These are phyloP conservation scores for Cassiopea andromeda DNA, from an alignment of 30 jellyfish, hydroid and myxozoan genomes.

Conservation along the genomic window DNA sequence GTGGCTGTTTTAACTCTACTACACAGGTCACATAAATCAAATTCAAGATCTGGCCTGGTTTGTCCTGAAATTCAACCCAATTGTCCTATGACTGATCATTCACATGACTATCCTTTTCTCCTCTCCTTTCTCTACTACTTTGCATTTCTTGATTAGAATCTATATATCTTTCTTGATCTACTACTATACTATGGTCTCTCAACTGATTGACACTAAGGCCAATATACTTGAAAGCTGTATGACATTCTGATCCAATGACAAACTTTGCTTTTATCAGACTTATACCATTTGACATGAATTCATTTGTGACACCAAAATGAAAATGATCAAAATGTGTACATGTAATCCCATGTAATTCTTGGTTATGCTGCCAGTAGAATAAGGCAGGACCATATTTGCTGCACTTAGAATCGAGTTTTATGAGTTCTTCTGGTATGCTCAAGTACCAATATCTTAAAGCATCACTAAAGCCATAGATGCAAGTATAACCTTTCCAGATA, in stretches of 20 bases:
- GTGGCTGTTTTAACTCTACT: slow-evolving; percentile 5
- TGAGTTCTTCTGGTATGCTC: not conserved
- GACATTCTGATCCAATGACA: not conserved
- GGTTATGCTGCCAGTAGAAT: not conserved
- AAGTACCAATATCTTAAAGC: not conserved
- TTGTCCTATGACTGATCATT: slow-evolving; percentile 32
- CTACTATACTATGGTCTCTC: not conserved
- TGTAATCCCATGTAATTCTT: not conserved
- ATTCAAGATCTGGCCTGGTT: slow-evolving; percentile 55
- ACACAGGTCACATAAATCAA: slow-evolving; percentile 34
- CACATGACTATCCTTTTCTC: not conserved
- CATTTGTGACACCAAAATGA: not conserved
- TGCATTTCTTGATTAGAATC: not conserved
- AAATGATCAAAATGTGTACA: not conserved
- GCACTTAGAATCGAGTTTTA: not conserved
- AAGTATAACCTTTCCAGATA: not conserved
- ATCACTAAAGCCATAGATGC: not conserved
- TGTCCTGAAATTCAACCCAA: slow-evolving; percentile 26
- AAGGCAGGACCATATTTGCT: not conserved
- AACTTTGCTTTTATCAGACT: not conserved
- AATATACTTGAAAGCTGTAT: not conserved
- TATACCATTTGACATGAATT: not conserved
- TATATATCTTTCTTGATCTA: not conserved
- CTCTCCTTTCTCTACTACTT: not conserved
- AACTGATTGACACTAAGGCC: not conserved